These are phyloP conservation scores for Arctia plantaginis DNA, from an alignment of 2,888 invertebrate genomes.

Conservation along the genomic window DNA sequence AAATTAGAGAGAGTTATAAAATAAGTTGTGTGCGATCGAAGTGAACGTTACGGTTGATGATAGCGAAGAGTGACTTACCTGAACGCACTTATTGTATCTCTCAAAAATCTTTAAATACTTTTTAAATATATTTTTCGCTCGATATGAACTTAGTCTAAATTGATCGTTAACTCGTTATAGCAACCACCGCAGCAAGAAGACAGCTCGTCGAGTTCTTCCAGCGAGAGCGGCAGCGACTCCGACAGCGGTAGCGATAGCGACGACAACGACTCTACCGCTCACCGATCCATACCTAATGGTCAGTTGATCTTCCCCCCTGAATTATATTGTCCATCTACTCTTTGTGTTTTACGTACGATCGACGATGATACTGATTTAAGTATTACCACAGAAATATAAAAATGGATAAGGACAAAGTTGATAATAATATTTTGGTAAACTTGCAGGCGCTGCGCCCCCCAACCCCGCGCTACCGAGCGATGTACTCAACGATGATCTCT, in stretches of 20 bases:
- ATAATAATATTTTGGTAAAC: not conserved
- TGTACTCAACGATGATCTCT: slow-evolving; percentile 93
- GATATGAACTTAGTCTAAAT: not conserved
- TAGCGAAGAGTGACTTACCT: no score
- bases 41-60: no score
- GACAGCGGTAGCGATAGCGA: slow-evolving; percentile 80
- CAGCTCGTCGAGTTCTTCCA: slow-evolving; percentile 82
- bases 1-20: no score
- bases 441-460: slow-evolving; percentile 58
- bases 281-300: slow-evolving; percentile 68
- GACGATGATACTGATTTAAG: no score
- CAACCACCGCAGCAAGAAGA: slow-evolving; percentile 66
- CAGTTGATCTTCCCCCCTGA: not conserved
- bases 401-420: not conserved
- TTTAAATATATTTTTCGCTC: not conserved
- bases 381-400: no score
- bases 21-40: no score
- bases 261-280: slow-evolving; percentile 65
- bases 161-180: not conserved
- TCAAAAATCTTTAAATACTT: not conserved
- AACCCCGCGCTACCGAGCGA: slow-evolving; percentile 86
- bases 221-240: slow-evolving; percentile 79
- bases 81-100: no score
- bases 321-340: no score
- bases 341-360: no score